Evolutionary conservation across 2,888 invertebrate genomes (phyloP).

Genomic region (Hirtodrosophila histrioides): DNA sequence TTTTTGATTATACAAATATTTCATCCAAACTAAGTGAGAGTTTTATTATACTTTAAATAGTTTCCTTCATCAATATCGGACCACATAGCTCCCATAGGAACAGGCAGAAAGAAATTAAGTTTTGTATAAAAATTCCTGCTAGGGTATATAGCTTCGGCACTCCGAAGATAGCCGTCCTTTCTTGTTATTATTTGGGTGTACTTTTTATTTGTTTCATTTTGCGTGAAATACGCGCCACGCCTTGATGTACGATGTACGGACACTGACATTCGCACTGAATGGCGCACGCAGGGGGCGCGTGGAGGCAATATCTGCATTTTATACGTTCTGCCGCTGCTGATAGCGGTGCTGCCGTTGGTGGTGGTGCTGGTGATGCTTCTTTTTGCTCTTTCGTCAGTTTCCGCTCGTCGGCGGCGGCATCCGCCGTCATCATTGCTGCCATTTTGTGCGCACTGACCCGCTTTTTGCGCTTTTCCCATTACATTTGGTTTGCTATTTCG

Average conservation of each 20-base stretch:
- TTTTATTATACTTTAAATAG: too few relatives aligned
- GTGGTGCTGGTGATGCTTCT: conserved; percentile 22
- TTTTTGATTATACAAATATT: too few relatives aligned
- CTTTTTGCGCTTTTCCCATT: conserved; percentile 75
- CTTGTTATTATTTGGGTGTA: conserved; percentile 14
- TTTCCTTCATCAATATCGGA: too few relatives aligned
- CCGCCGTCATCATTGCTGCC: conserved; percentile 73
- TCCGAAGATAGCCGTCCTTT: too few relatives aligned
- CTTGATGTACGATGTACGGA: conserved; percentile 58
- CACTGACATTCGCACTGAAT: neutral
- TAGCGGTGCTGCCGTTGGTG: conserved; percentile 3
- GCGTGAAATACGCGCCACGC: conserved; percentile 65
- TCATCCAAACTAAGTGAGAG: too few relatives aligned
- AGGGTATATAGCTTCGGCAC: too few relatives aligned
- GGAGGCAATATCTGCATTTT: conserved; percentile 71
- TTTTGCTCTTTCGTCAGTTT: conserved; percentile 55
- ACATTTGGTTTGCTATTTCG: conserved; percentile 69
- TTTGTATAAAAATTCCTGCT: too few relatives aligned
- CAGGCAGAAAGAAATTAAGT: too few relatives aligned
- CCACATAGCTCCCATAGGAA: too few relatives aligned
- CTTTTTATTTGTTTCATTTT: conserved; percentile 58
- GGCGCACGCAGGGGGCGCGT: neutral
- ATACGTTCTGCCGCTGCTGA: conserved; percentile 33
- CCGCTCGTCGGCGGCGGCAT: conserved; percentile 57
- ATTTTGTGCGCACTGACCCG: conserved; percentile 76